phyloP scores from a whole-genome alignment of 2,888 invertebrate genomes.

The Chaitophorus viminalis region DNA sequence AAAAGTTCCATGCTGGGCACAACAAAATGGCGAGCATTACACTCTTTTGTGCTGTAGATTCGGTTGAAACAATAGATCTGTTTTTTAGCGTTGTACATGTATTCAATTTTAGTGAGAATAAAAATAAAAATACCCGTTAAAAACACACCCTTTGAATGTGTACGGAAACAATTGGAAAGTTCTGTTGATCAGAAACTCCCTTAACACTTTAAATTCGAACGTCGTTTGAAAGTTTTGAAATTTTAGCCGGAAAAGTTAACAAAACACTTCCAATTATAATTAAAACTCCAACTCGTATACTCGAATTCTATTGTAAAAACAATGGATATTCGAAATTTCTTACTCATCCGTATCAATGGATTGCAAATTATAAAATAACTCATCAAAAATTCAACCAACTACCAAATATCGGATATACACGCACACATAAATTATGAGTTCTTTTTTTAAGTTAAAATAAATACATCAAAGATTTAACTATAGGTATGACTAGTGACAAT shows the following conservation, averaged over 20 bases:
- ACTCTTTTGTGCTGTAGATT: slow-evolving; percentile 55
- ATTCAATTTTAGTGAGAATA: slow-evolving; percentile 55
- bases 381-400: not conserved
- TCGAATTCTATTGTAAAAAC: slow-evolving; percentile 40
- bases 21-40: slow-evolving; percentile 56
- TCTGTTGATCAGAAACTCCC: slow-evolving; percentile 48
- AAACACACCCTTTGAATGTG: slow-evolving; percentile 52
- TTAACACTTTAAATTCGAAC: slow-evolving; percentile 47
- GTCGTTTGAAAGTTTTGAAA: slow-evolving; percentile 48
- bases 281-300: slow-evolving; percentile 49
- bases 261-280: slow-evolving; percentile 54
- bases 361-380: slow-evolving; percentile 13
- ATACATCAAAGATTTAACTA: no score
- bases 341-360: not conserved
- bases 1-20: slow-evolving; percentile 59
- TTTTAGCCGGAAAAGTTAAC: slow-evolving; percentile 46
- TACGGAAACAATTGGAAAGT: slow-evolving; percentile 60
- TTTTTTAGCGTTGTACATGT: slow-evolving; percentile 50
- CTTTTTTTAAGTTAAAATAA: not conserved
- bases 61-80: slow-evolving; percentile 59
- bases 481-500: no score
- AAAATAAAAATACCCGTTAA: slow-evolving; percentile 56
- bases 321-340: slow-evolving; percentile 26
- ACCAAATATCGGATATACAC: not conserved
- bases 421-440: not conserved